Conservation (phyloP, 2,888 invertebrate species). For the Imbricaverruca yamaguchii region DNA sequence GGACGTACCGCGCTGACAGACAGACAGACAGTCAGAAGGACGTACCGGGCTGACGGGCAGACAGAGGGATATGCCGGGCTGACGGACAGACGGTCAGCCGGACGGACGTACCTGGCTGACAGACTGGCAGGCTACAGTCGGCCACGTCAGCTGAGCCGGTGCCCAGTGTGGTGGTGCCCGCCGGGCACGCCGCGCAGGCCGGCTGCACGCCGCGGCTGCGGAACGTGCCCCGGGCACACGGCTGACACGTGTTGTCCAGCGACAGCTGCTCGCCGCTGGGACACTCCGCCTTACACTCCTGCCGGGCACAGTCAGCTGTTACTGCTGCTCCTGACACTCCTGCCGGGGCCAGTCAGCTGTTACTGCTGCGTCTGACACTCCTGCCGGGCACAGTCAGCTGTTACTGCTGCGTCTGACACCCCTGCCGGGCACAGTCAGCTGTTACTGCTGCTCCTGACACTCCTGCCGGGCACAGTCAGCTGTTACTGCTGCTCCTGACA, state of each 20-base stretch:
- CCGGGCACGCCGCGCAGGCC: constrained; percentile 77
- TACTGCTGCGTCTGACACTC: too few relatives aligned
- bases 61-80: too few relatives aligned
- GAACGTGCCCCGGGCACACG: constrained; percentile 81
- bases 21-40: too few relatives aligned
- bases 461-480: background rate
- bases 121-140: constrained; percentile 87
- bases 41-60: too few relatives aligned
- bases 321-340: too few relatives aligned
- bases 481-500: too few relatives aligned
- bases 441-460: too few relatives aligned
- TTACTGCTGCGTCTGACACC: too few relatives aligned
- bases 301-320: background rate
- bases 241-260: constrained; percentile 80
- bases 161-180: constrained; percentile 81
- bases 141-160: constrained; percentile 62
- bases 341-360: too few relatives aligned
- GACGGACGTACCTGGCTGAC: constrained; percentile 53
- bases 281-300: constrained; percentile 84
- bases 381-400: too few relatives aligned
- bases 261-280: constrained; percentile 46
- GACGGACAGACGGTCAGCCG: too few relatives aligned
- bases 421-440: background rate
- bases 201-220: constrained; percentile 79
- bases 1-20: too few relatives aligned